Percentiles rank a stretch among this genome's conserved stretches.
These are phyloP conservation scores for Chelmon rostratus DNA, from an alignment of 2,797 vertebrate species.

Conservation along the genomic window DNA sequence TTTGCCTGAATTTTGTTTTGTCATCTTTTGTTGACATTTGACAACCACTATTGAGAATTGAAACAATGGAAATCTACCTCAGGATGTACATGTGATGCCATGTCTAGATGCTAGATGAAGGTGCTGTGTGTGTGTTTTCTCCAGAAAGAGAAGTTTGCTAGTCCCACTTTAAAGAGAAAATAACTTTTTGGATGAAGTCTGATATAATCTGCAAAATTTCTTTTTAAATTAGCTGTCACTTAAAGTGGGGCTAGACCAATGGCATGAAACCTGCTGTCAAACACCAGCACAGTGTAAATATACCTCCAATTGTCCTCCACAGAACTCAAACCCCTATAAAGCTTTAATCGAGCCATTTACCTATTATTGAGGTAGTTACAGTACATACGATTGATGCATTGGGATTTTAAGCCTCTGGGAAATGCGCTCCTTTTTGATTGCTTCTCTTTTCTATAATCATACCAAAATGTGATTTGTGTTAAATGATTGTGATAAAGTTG, in stretches of 20 bases:
- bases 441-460: constrained; percentile 42
- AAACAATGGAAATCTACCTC: constrained; percentile 89
- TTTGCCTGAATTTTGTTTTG: constrained; percentile 70
- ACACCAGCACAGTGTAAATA: constrained; percentile 72
- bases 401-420: constrained; percentile 38
- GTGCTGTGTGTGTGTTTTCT: constrained; percentile 74
- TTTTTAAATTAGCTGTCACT: constrained; percentile 39
- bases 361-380: constrained; percentile 31
- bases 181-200: constrained; percentile 32
- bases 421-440: constrained; percentile 47
- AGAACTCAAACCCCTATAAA: constrained; percentile 53
- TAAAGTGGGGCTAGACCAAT: constrained; percentile 46
- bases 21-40: constrained; percentile 75
- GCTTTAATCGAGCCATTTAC: constrained; percentile 57
- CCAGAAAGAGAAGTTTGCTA: constrained; percentile 50
- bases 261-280: constrained; percentile 72
- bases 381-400: constrained; percentile 4
- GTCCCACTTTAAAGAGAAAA: constrained; percentile 38
- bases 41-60: constrained; percentile 84
- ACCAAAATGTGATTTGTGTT: constrained; percentile 37
- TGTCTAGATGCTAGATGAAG: constrained; percentile 72
- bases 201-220: constrained; percentile 16
- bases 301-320: constrained; percentile 67
- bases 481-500: constrained; percentile 12
- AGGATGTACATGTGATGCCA: constrained; percentile 75